Evolutionary conservation across 2,888 invertebrate genomes (phyloP).

Genomic region (Leptothorax acervorum): DNA sequence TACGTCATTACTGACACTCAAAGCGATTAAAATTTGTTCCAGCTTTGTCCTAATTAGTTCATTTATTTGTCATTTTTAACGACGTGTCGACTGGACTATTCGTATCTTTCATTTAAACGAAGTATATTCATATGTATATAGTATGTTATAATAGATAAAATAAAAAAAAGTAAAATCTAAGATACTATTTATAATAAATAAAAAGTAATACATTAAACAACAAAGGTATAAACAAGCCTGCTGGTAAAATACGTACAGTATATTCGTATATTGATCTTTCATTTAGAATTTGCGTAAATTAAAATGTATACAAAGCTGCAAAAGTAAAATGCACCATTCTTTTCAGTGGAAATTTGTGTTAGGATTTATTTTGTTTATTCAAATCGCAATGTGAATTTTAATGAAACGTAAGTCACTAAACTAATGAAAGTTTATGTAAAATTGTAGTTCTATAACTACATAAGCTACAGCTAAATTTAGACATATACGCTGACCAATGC

Average conservation of each 20-base stretch:
- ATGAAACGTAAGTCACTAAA: conserved; percentile 53
- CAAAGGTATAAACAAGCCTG: conserved; percentile 68
- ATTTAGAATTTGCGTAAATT: conserved; percentile 19
- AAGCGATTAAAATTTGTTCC: too few species aligned
- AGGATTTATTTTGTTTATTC: conserved; percentile 20
- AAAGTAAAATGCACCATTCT: conserved; percentile 31
- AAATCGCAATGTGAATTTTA: conserved; percentile 14
- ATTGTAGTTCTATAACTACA: conserved; percentile 80
- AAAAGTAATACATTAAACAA: conserved; percentile 61
- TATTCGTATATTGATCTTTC: neutral
- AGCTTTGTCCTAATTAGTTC: too few species aligned
- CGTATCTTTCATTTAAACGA: neutral
- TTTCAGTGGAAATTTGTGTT: conserved; percentile 29
- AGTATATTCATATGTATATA: neutral
- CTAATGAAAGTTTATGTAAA: conserved; percentile 61
- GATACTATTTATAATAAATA: conserved; percentile 19
- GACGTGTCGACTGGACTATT: too few species aligned
- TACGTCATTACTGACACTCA: too few species aligned
- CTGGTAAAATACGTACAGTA: conserved; percentile 55
- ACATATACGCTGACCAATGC: conserved; percentile 85
- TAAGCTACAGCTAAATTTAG: conserved; percentile 84
- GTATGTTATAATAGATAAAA: conserved; percentile 24
- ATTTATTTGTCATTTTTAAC: too few species aligned
- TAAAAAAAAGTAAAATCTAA: conserved; percentile 23
- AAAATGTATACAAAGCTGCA: conserved; percentile 26